Evolutionary conservation across 2,888 invertebrate genomes (phyloP), one percentile per base, ranked within the genome.

Genomic region (Hypomecis punctinalis): DNA sequence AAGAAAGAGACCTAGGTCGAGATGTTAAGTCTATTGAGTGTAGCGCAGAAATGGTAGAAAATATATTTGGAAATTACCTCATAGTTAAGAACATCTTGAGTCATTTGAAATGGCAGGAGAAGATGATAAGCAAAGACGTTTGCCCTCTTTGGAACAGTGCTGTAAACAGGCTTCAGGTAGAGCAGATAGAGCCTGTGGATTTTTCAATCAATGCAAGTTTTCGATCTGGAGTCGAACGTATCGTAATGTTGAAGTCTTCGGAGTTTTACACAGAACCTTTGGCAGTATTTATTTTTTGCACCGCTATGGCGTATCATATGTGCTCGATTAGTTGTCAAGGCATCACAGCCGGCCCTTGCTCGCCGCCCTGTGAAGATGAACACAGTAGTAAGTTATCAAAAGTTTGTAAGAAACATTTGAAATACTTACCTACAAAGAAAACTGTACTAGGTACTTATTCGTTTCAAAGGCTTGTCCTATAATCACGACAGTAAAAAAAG

Each of bases 71-170:
- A 36, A 93, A 93, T 70, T 93, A 93, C 74, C 82, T 93, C n/a
- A 88, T 93, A 67, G 86, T 83, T 33, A 93, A 89, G 69, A 83
- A 87, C 60, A 90, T 93, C 46, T 71, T 93, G 1, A 85, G 86
- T 70, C 82, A 85, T 63, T 75, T 91, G 56, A 69, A 77, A 35
- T 93, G 93, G 93, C 93, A 89, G 69, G 91, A 93, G 4, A 89
- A 91, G 71, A 68, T 86, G 58, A 59, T 90, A 8, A 87, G 88
- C 61, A 86, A 86, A 68, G 77, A 79, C 76, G 93, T 93, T 5
- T 89, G 89, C 66, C 78, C 79, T 23, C 85, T 89, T 51, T 93
- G 93, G 93, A 73, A 76, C 10, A 87, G 88, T 33, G 89, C 84
- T 35, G 81, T 91, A 1, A 77, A 79, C 7, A 76, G 86, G n/a